These are phyloP conservation scores for Lagria hirta DNA, from an alignment of 2,888 invertebrate species.

Conservation along the genomic window DNA sequence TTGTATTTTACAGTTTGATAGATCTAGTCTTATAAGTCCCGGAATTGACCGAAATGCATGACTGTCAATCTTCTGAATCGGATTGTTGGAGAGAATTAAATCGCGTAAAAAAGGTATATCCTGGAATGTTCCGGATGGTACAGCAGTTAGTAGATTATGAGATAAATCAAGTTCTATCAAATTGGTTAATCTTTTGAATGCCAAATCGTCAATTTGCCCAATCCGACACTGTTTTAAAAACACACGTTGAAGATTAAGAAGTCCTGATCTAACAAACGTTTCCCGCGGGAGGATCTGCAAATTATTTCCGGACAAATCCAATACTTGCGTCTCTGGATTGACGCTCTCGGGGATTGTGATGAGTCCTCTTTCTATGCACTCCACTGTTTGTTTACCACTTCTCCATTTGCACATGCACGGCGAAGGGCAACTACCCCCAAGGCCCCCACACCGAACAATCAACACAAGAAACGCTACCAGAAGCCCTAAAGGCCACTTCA, in stretches of 20 bases:
- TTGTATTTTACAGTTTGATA: conserved; percentile 80
- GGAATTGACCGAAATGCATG: conserved; percentile 74
- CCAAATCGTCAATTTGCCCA: conserved; percentile 81
- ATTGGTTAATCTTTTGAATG: conserved; percentile 84
- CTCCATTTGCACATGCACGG: conserved; percentile 93
- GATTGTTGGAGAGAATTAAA: conserved; percentile 77
- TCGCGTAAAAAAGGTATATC: conserved; percentile 82
- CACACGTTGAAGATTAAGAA: conserved; percentile 84
- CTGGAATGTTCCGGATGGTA: conserved; percentile 78
- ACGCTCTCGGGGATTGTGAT: conserved; percentile 84
- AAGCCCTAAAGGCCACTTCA: conserved; percentile 13
- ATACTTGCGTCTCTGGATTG: conserved; percentile 86
- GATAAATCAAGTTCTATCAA: conserved; percentile 87
- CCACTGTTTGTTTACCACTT: conserved; percentile 89
- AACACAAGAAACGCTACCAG: conserved; percentile 31
- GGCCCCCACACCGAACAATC: conserved; percentile 50
- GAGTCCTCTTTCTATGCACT: conserved; percentile 81
- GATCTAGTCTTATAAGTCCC: conserved; percentile 78
- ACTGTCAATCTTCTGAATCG: conserved; percentile 75
- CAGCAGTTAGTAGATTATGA: conserved; percentile 75
- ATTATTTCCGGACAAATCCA: conserved; percentile 87
- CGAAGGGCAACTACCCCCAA: conserved; percentile 68
- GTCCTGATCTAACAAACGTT: conserved; percentile 77
- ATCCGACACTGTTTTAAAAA: conserved; percentile 82
- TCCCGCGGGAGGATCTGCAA: conserved; percentile 80